These are phyloP conservation scores for Graptemys geographica DNA, from an alignment of 2,797 vertebrate species.

Conservation along the genomic window DNA sequence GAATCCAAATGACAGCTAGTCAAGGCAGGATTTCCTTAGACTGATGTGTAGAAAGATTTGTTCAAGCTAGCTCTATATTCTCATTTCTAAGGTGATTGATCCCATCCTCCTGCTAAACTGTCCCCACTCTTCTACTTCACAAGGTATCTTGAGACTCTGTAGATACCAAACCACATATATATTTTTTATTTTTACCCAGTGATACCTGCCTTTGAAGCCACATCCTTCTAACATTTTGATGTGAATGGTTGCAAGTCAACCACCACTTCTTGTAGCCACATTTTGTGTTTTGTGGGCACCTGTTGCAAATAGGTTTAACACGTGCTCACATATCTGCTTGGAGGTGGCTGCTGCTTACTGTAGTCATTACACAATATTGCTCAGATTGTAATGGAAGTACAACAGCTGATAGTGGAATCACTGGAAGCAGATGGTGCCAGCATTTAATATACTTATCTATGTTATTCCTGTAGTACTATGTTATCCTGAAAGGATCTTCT, in stretches of 20 bases:
- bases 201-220: not conserved
- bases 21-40: not conserved
- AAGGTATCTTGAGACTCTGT: not conserved
- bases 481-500: not conserved
- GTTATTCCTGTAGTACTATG: not conserved
- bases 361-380: not conserved
- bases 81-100: not conserved
- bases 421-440: not conserved
- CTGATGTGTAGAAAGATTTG: not conserved
- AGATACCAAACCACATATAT: not conserved
- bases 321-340: not conserved
- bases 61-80: not conserved
- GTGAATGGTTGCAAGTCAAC: not conserved
- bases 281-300: not conserved
- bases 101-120: not conserved
- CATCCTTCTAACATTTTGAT: not conserved
- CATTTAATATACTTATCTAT: not conserved
- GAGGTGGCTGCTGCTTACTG: not conserved
- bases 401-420: not conserved
- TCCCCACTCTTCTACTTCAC: not conserved
- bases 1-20: not conserved
- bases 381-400: not conserved
- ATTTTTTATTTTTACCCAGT: not conserved
- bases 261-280: not conserved
- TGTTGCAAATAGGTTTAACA: not conserved